phyloP scores from a whole-genome alignment of 2,888 invertebrate genomes.

The Leistus spinibarbis region DNA sequence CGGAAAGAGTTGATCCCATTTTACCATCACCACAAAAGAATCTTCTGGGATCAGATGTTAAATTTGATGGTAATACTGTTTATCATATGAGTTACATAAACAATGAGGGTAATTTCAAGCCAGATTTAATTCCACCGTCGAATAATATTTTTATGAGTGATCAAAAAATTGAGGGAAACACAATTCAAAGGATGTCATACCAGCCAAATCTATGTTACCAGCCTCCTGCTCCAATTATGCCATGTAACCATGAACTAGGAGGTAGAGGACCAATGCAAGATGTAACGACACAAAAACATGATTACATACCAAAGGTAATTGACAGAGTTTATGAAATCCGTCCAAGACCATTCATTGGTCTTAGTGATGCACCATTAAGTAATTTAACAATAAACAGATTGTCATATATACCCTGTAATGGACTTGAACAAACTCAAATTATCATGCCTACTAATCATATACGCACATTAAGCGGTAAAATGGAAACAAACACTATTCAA shows the following conservation, averaged over 20 bases:
- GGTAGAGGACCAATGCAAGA: slow-evolving; percentile 66
- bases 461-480: slow-evolving; percentile 13
- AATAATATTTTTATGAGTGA: slow-evolving; percentile 47
- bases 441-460: slow-evolving; percentile 5
- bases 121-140: slow-evolving; percentile 47
- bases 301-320: slow-evolving; percentile 64
- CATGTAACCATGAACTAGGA: slow-evolving; percentile 62
- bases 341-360: slow-evolving; percentile 54
- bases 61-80: slow-evolving; percentile 16
- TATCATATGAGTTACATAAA: slow-evolving; percentile 52
- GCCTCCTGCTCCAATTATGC: slow-evolving; percentile 59
- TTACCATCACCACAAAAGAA: slow-evolving; percentile 7
- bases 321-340: slow-evolving; percentile 56
- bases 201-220: slow-evolving; percentile 59
- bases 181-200: slow-evolving; percentile 65
- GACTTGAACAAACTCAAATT: background rate
- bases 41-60: background rate
- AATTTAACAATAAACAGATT: slow-evolving; percentile 37
- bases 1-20: background rate
- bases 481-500: slow-evolving; percentile 57
- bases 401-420: slow-evolving; percentile 28
- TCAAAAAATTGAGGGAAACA: slow-evolving; percentile 36
- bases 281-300: slow-evolving; percentile 69
- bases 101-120: slow-evolving; percentile 50
- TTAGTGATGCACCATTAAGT: slow-evolving; percentile 56